Base-by-base conservation (phyloP, 2,113 vertebrate genomes). In the Laticauda colubrina region DNA sequence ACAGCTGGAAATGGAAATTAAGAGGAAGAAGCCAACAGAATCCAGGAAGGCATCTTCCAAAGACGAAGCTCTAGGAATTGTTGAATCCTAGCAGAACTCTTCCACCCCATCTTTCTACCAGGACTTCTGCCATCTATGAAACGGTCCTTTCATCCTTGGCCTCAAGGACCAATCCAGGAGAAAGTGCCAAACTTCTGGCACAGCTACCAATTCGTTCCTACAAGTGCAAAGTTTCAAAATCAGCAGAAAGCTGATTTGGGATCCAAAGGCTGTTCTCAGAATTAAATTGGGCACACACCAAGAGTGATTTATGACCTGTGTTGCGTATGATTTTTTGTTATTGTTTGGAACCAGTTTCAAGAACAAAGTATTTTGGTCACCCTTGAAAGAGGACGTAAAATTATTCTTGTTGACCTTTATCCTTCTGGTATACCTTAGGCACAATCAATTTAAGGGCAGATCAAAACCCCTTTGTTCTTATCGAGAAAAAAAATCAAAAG, bases 1-100 rank as follows among this genome's bases (percentile, higher is more conserved):
- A 95, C 96, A 95, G 95, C 96, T 96, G 96, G 96, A 95, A 96
- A 51, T 0, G 90, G 85, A 61, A 94, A 93, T 90, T 91, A 90
- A 48, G 45, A 94, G 94, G 23, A 95, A 56, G 91, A 24, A 90
- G 51, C n/a, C 59, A 39, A 26, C 85, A 94, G 92, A 94, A 94
- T 95, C 86, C 59, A 91, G 24, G 88, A 93, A 95, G 90, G 54
- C 48, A 91, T 15, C 87, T 69, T 92, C 94, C 94, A 53, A 94
- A 43, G 21, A 43, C 0, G 0, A 93, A 86, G 89, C 57, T 90
- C 91, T 59, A 29, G 69, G 53, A 39, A 10, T 92, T 11, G 14
- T 29, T 29, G 2, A 15, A 0, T 86, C 14, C 14, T 48, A 12
- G 43, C 0, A 23, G 54, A 39, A 59, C 89, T 1, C 53, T 69